Conservation (phyloP, 2,113 vertebrate genomes). For the Columbina picui region DNA sequence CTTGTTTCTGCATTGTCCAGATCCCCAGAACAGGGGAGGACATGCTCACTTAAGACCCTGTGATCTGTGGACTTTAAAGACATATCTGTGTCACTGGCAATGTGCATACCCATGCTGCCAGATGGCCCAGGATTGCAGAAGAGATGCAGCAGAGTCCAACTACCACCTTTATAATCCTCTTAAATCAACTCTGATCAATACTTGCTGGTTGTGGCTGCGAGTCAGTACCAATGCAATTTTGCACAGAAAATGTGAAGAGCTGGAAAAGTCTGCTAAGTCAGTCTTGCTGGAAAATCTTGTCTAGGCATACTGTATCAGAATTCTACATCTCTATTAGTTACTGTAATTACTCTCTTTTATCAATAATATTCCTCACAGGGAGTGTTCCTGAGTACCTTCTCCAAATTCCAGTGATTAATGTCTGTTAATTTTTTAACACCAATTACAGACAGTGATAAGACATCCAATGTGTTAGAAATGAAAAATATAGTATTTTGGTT, state of each 20-base stretch:
- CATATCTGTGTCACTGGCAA: not conserved
- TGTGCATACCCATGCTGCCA: not conserved
- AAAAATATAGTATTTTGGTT: not conserved
- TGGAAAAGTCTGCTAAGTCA: not conserved
- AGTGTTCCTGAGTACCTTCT: not conserved
- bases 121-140: not conserved
- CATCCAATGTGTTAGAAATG: not conserved
- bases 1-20: not conserved
- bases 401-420: not conserved
- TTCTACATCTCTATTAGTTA: not conserved
- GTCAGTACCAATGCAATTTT: not conserved
- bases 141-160: not conserved
- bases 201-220: accelerated
- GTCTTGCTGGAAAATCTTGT: not conserved
- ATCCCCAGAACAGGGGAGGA: not conserved
- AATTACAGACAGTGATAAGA: not conserved
- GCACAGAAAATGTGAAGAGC: not conserved
- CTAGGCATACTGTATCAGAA: not conserved
- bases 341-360: not conserved
- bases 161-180: not conserved
- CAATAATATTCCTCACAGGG: not conserved
- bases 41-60: not conserved
- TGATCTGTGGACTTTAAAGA: not conserved
- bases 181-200: not conserved
- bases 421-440: not conserved